A percentile compares a stretch with the other conserved stretches of the same genome.
Conservation (phyloP, 2,113 vertebrate genomes). For the Collichthys lucidus region DNA sequence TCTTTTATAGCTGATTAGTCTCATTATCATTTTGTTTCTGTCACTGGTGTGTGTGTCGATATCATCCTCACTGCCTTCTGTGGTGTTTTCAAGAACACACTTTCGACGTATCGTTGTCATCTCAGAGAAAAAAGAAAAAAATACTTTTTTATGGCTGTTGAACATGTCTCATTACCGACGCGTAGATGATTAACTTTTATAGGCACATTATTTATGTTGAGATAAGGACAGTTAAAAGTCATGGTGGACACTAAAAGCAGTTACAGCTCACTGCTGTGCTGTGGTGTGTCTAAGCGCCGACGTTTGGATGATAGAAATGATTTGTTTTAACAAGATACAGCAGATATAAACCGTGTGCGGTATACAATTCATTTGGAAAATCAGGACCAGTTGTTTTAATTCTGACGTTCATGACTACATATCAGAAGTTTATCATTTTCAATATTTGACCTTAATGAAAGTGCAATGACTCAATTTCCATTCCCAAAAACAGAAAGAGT, state of each 20-base stretch:
- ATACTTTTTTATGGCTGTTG: constrained; percentile 70
- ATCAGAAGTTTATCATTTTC: constrained; percentile 33
- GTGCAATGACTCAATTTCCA: constrained; percentile 79
- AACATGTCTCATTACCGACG: constrained; percentile 68
- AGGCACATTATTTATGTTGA: constrained; percentile 86
- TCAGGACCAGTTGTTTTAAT: constrained; percentile 23
- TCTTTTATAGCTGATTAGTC: constrained; percentile 19
- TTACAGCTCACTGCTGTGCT: constrained; percentile 35
- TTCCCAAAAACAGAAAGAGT: constrained; percentile 34
- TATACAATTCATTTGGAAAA: constrained; percentile 9
- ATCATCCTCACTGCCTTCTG: background rate
- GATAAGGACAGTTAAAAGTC: constrained; percentile 81
- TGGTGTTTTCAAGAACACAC: background rate
- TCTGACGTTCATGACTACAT: constrained; percentile 14
- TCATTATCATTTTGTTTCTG: background rate
- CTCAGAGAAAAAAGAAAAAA: constrained; percentile 38
- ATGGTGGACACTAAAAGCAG: constrained; percentile 57
- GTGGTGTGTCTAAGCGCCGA: background rate
- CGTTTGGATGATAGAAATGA: constrained; percentile 13
- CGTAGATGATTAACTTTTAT: constrained; percentile 84
- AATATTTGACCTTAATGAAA: constrained; percentile 60
- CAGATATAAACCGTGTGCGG: background rate
- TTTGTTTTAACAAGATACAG: constrained; percentile 44
- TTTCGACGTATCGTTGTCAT: constrained; percentile 27
- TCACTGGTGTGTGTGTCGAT: background rate